Percentiles rank a stretch among this genome's conserved stretches.
Evolutionary conservation across 2,888 invertebrate genomes (phyloP).

Genomic region (Agrochola lota): DNA sequence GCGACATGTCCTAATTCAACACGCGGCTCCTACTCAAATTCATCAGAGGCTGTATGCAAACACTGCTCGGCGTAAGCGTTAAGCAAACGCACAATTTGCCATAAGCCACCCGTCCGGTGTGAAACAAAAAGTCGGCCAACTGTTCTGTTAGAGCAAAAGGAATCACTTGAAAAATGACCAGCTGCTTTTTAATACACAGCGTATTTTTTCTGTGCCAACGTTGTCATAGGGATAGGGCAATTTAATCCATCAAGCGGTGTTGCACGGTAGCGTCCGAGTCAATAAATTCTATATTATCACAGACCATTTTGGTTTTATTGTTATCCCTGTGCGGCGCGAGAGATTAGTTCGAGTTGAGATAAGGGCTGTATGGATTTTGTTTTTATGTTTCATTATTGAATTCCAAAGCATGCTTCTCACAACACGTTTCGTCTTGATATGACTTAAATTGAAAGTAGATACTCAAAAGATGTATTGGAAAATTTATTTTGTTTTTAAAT

Average conservation of each 20-base stretch:
- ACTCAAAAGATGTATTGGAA: too few species aligned
- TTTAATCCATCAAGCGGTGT: constrained; percentile 90
- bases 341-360: constrained; percentile 77
- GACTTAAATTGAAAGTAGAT: not conserved
- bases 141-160: constrained; percentile 88
- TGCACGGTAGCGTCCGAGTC: constrained; percentile 84
- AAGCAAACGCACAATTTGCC: constrained; percentile 83
- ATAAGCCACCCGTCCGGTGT: constrained; percentile 70
- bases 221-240: constrained; percentile 91
- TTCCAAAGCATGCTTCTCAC: not conserved
- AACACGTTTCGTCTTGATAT: not conserved
- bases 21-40: constrained; percentile 82
- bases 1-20: constrained; percentile 84
- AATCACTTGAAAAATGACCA: constrained; percentile 90
- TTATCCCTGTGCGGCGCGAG: constrained; percentile 78
- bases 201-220: constrained; percentile 89
- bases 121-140: constrained; percentile 80
- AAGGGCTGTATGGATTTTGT: constrained; percentile 49
- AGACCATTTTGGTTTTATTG: constrained; percentile 88
- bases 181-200: constrained; percentile 89
- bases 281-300: constrained; percentile 89
- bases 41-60: constrained; percentile 84
- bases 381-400: constrained; percentile 44
- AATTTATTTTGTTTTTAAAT: not conserved
- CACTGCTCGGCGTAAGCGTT: constrained; percentile 77